Evolutionary conservation across 1,140 invertebrate genomes (phyloP).

Genomic region (Mycetomoellerius zeteki): DNA sequence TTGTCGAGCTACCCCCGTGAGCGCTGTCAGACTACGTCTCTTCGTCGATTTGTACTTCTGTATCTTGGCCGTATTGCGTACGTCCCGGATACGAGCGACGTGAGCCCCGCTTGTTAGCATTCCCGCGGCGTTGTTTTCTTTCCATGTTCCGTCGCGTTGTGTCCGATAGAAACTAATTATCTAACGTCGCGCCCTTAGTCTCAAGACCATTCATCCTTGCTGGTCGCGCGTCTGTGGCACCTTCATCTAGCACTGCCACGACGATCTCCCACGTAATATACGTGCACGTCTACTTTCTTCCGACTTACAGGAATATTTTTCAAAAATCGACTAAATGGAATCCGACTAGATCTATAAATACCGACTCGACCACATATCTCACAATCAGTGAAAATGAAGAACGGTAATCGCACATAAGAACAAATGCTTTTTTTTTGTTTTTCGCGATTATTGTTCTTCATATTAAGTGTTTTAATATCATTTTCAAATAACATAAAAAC

Average conservation of each 20-base stretch:
- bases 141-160: constrained; percentile 58
- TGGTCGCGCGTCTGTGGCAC: constrained; percentile 32
- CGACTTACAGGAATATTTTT: constrained; percentile 38
- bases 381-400: constrained; percentile 6
- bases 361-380: background rate
- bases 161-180: constrained; percentile 83
- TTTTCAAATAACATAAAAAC: constrained; percentile 51
- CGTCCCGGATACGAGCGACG: constrained; percentile 48
- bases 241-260: constrained; percentile 55
- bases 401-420: background rate
- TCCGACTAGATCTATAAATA: background rate
- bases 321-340: constrained; percentile 1
- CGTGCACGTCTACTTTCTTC: background rate
- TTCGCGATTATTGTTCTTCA: background rate
- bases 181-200: constrained; percentile 73
- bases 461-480: constrained; percentile 69
- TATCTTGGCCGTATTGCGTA: constrained; percentile 39
- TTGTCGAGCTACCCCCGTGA: background rate
- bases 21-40: constrained; percentile 49
- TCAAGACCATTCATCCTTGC: constrained; percentile 69
- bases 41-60: constrained; percentile 66
- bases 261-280: constrained; percentile 18
- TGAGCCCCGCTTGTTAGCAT: constrained; percentile 70
- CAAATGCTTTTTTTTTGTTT: constrained; percentile 35
- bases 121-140: constrained; percentile 67